phyloP scores from a whole-genome alignment of 2,113 vertebrate genomes.

The Leptosomus discolor region DNA sequence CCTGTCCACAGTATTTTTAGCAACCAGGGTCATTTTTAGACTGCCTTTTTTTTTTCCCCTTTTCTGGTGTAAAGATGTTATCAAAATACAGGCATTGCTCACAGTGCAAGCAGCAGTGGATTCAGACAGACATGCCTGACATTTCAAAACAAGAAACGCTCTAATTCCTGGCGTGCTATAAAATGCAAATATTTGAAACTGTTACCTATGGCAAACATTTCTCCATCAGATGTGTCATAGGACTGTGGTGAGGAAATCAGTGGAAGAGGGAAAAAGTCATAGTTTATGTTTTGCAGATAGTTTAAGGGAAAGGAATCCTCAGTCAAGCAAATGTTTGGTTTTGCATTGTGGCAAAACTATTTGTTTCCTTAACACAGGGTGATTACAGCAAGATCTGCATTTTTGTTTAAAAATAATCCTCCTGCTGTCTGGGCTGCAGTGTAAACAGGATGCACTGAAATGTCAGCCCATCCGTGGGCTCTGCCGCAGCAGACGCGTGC shows the following conservation, averaged over 20 bases:
- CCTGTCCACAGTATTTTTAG: constrained; percentile 31
- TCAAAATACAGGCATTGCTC: not conserved
- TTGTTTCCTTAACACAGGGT: not conserved
- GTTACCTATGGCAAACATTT: constrained; percentile 20
- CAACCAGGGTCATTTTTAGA: not conserved
- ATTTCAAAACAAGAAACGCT: constrained; percentile 21
- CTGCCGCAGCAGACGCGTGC: not conserved
- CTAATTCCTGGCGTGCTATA: not conserved
- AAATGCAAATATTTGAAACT: not conserved
- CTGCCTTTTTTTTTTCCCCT: not conserved
- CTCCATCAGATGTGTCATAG: not conserved
- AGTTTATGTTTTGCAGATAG: not conserved
- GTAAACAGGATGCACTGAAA: constrained; percentile 57
- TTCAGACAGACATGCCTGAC: not conserved
- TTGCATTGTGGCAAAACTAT: not conserved
- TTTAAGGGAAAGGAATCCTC: not conserved
- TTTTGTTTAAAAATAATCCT: constrained; percentile 48
- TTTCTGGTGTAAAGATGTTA: not conserved
- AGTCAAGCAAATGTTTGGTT: not conserved
- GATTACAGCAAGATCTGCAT: not conserved
- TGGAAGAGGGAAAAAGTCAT: not conserved
- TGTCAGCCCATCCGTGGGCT: not conserved
- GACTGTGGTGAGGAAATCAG: not conserved
- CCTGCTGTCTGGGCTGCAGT: not conserved
- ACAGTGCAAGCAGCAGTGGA: not conserved